These are phyloP conservation scores for Hoplostethus mediterraneus DNA, from an alignment of 2,797 vertebrate genomes.

Conservation along the genomic window DNA sequence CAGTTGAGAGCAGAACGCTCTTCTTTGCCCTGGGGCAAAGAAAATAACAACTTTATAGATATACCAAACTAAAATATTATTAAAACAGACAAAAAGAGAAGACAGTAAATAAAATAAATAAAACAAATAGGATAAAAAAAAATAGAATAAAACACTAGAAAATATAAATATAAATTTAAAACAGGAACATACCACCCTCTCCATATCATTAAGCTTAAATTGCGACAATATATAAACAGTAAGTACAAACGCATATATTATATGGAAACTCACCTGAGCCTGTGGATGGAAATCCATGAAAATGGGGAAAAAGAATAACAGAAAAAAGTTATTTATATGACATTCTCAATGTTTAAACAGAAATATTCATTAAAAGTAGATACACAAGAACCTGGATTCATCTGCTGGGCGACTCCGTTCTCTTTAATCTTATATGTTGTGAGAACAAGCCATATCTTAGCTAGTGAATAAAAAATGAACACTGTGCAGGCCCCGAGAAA, in stretches of 20 bases:
- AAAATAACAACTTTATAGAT: too few species aligned
- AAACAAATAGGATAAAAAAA: too few species aligned
- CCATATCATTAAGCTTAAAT: not conserved
- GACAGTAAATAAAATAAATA: too few species aligned
- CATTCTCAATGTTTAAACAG: not conserved
- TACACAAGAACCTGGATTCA: not conserved
- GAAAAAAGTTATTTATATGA: slow-evolving; percentile 10
- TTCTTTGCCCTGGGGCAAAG: too few species aligned
- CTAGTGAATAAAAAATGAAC: not conserved
- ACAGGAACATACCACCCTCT: too few species aligned
- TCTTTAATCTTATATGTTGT: not conserved
- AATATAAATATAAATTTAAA: too few species aligned
- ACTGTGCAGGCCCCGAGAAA: not conserved
- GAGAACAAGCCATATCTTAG: not conserved
- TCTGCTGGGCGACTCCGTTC: too few species aligned
- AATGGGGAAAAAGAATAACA: slow-evolving; percentile 23
- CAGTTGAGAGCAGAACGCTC: too few species aligned
- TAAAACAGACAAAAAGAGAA: too few species aligned
- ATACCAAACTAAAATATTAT: too few species aligned
- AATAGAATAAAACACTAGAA: too few species aligned
- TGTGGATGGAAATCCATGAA: slow-evolving; percentile 54
- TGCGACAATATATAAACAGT: not conserved
- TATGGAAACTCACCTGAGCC: slow-evolving; percentile 80
- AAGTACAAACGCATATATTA: not conserved
- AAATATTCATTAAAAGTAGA: not conserved